These are phyloP conservation scores for Carpatolechia fugitivella DNA, from an alignment of 2,888 invertebrate genomes.

Conservation along the genomic window DNA sequence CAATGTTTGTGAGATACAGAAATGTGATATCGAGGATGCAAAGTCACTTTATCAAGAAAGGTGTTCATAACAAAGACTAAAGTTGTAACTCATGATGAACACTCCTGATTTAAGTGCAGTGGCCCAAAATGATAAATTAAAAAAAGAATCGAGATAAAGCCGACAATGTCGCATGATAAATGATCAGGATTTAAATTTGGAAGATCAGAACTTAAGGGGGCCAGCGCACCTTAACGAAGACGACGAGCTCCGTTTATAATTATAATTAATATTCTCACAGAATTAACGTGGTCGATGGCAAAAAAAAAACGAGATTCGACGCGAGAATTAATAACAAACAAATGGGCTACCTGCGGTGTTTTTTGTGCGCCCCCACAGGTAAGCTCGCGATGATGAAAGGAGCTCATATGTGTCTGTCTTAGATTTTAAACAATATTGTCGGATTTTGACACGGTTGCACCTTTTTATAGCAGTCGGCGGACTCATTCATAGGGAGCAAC, in stretches of 20 bases:
- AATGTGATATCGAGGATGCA: not conserved
- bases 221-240: slow-evolving; percentile 64
- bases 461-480: slow-evolving; percentile 58
- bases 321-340: slow-evolving; percentile 80
- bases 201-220: slow-evolving; percentile 58
- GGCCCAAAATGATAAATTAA: slow-evolving; percentile 43
- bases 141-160: slow-evolving; percentile 65
- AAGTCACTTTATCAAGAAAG: not conserved
- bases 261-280: slow-evolving; percentile 79
- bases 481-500: slow-evolving; percentile 65
- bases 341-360: slow-evolving; percentile 78
- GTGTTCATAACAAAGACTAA: slow-evolving; percentile 21
- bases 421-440: slow-evolving; percentile 72
- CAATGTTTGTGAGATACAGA: not conserved
- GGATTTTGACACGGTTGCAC: slow-evolving; percentile 73
- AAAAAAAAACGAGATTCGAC: slow-evolving; percentile 70
- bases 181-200: slow-evolving; percentile 75
- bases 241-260: slow-evolving; percentile 75
- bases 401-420: slow-evolving; percentile 73
- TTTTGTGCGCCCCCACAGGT: slow-evolving; percentile 76
- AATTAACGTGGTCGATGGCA: slow-evolving; percentile 71
- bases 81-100: slow-evolving; percentile 36
- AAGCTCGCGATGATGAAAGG: slow-evolving; percentile 70
- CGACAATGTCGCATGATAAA: slow-evolving; percentile 77
- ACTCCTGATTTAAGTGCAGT: slow-evolving; percentile 26